Conservation (phyloP, 2,797 vertebrate species). For the Picus viridis region DNA sequence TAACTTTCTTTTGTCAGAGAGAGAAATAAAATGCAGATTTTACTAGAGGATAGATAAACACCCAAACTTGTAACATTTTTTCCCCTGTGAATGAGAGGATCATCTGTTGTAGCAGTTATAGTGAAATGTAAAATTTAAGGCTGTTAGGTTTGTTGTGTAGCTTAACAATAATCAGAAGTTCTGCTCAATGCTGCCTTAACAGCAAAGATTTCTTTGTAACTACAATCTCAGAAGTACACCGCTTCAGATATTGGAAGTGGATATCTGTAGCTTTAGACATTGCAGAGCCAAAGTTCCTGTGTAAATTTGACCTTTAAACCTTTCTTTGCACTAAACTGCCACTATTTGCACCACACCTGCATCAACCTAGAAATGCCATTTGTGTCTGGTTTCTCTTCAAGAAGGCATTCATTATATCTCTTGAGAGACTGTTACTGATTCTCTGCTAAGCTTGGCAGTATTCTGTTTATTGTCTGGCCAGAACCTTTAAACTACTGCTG, state of each 20-base stretch:
- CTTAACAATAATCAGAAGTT: background rate
- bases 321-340: background rate
- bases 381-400: background rate
- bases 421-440: background rate
- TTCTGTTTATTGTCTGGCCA: background rate
- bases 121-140: background rate
- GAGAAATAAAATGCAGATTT: background rate
- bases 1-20: conserved; percentile 69
- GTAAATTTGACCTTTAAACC: background rate
- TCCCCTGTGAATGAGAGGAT: background rate
- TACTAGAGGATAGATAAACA: background rate
- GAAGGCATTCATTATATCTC: background rate
- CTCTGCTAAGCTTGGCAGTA: background rate
- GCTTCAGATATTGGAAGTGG: background rate
- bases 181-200: background rate
- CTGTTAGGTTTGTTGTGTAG: background rate
- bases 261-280: background rate
- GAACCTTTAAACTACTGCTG: background rate
- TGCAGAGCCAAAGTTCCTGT: background rate
- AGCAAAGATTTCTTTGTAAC: background rate
- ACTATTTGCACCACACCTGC: background rate
- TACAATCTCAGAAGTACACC: background rate
- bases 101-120: background rate
- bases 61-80: background rate
- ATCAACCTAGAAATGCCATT: background rate